Conservation (phyloP, 2,113 vertebrate genomes). For the Anoura caudifer region DNA sequence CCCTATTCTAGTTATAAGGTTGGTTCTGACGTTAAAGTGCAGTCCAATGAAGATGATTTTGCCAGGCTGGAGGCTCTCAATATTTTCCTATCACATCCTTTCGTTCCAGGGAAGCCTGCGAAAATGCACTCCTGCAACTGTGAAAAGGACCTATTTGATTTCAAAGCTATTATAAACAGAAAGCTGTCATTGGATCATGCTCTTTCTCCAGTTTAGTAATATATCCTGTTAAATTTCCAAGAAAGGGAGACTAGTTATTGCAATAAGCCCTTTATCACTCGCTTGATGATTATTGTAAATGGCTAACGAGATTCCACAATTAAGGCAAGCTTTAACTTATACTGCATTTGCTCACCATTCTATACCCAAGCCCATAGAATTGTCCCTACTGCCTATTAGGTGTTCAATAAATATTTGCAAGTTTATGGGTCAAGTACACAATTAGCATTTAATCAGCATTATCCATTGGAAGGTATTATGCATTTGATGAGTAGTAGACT, state of each 20-base stretch:
- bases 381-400: background rate
- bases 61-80: background rate
- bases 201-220: slow-evolving; percentile 3
- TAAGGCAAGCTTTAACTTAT: background rate
- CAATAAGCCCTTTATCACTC: background rate
- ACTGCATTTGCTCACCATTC: background rate
- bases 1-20: background rate
- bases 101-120: background rate
- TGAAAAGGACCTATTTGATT: background rate
- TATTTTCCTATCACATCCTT: background rate
- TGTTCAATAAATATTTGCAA: background rate
- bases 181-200: background rate
- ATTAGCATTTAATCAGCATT: background rate
- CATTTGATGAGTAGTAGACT: background rate
- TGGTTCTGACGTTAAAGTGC: background rate
- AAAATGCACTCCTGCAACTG: background rate
- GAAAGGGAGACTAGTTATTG: background rate
- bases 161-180: background rate
- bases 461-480: background rate
- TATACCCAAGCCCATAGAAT: background rate
- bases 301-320: background rate
- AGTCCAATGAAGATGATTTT: background rate
- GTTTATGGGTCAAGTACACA: background rate
- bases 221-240: slow-evolving; percentile 5
- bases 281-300: slow-evolving; percentile 29